phyloP scores from a whole-genome alignment of 2,113 vertebrate species.

The Percopsis transmontana region DNA sequence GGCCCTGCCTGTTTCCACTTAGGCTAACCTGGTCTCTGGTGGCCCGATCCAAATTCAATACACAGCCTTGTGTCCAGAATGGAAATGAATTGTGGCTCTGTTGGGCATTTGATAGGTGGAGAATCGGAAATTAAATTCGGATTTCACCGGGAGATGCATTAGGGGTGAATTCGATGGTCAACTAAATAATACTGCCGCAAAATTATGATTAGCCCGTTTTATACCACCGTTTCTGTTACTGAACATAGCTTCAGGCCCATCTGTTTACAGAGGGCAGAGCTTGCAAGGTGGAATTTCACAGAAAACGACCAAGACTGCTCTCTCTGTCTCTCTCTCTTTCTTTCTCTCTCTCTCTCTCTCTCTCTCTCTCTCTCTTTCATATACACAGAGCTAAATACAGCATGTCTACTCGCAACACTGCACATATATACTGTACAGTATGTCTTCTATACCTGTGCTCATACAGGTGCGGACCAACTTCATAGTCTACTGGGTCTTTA shows the following conservation, averaged over 20 bases:
- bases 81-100: slow-evolving; percentile 55
- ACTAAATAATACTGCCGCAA: slow-evolving; percentile 20
- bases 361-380: slow-evolving; percentile 8
- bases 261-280: slow-evolving; percentile 45
- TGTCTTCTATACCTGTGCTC: slow-evolving; percentile 42
- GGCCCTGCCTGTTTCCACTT: slow-evolving; percentile 67
- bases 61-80: slow-evolving; percentile 53
- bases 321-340: neutral
- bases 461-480: slow-evolving; percentile 54
- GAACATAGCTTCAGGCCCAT: slow-evolving; percentile 16
- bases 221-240: slow-evolving; percentile 15
- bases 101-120: slow-evolving; percentile 46
- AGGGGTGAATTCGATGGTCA: slow-evolving; percentile 37
- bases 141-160: slow-evolving; percentile 38
- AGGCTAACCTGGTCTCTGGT: slow-evolving; percentile 61
- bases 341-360: slow-evolving; percentile 19
- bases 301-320: slow-evolving; percentile 19
- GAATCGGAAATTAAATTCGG: slow-evolving; percentile 44
- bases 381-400: slow-evolving; percentile 24
- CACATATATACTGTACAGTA: slow-evolving; percentile 38
- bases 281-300: slow-evolving; percentile 61
- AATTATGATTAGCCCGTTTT: slow-evolving; percentile 26
- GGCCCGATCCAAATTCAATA: slow-evolving; percentile 57
- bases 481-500: slow-evolving; percentile 32
- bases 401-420: slow-evolving; percentile 37